Base-by-base conservation (phyloP, 1,140 invertebrate species). In the Drosophila pandora region DNA sequence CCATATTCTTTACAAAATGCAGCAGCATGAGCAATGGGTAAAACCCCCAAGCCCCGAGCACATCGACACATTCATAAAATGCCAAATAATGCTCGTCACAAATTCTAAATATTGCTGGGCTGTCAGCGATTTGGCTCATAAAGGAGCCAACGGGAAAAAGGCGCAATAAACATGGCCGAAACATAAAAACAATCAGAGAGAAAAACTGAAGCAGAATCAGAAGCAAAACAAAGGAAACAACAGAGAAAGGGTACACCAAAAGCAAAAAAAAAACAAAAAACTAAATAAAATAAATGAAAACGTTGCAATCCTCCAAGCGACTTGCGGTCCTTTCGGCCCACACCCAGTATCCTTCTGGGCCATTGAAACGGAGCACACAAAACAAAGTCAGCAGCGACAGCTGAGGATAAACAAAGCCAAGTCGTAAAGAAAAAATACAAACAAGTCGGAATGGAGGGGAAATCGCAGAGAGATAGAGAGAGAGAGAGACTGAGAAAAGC, bases 31-130 rank as follows among this genome's bases (percentile, higher is more conserved):
- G 48, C 63, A 58, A 68, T 78, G 62, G 73, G 52, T 32, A 71
- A 50, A 47, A 57, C 59, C 59, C 12, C n/a, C 21, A 21, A 32
- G 22, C 52, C 61, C 59, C 58, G 48, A 52, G 63, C 23, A 47
- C 13, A 68, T 67, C 64, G 65, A 69, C 34, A 69, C 65, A 69
- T 69, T 69, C 78, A 78, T 80, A 87, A 87, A 88, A 76, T 62
- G 65, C 55, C 61, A 22, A 55, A 76, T 84, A 79, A 84, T 79
- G 63, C 57, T 74, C 53, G 70, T 50, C 71, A 69, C 63, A 57
- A 69, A 12, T 69, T 69, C 65, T 48, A 69, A 57, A 69, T 69
- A 69, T 69, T 69, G 65, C 65, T 47, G 7, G 63, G 34, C 65
- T 57, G 65, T 69, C 65, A 69, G 65, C 65, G 43, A n/a, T 69